A percentile compares a stretch with the other conserved stretches of the same genome.
Evolutionary conservation across 2,888 invertebrate species (phyloP).

Genomic region (Orchesella flavescens): DNA sequence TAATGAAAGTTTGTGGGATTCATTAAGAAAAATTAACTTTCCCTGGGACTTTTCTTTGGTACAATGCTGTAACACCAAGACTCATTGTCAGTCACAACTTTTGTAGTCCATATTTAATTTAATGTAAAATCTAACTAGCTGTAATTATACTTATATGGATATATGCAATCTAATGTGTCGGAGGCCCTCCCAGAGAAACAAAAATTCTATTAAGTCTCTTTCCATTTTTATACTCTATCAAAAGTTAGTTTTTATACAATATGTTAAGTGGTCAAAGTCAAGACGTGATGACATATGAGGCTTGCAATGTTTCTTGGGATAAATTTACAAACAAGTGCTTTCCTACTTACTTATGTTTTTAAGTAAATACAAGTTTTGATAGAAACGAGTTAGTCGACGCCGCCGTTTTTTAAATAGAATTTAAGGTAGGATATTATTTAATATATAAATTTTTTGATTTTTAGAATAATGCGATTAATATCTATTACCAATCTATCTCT

Average conservation of each 20-base stretch:
- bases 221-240: not conserved
- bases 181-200: not conserved
- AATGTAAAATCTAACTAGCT: not conserved
- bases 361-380: too few relatives aligned
- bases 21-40: constrained; percentile 6
- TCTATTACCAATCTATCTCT: constrained; percentile 15
- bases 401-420: too few relatives aligned
- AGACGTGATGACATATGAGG: too few relatives aligned
- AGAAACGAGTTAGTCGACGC: too few relatives aligned
- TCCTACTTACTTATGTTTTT: too few relatives aligned
- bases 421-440: not conserved
- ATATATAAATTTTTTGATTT: not conserved
- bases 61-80: constrained; percentile 22
- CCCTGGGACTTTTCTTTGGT: constrained; percentile 39
- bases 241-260: not conserved
- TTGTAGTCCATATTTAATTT: not conserved
- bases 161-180: not conserved
- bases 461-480: constrained; percentile 13
- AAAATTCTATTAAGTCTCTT: not conserved
- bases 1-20: not conserved
- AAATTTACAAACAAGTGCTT: too few relatives aligned
- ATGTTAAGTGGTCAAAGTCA: not conserved
- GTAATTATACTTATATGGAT: too few relatives aligned
- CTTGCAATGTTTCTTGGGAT: too few relatives aligned
- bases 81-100: constrained; percentile 48